Evolutionary conservation across 2,888 invertebrate species (phyloP).

Genomic region (Pachliopta kotzebuea): DNA sequence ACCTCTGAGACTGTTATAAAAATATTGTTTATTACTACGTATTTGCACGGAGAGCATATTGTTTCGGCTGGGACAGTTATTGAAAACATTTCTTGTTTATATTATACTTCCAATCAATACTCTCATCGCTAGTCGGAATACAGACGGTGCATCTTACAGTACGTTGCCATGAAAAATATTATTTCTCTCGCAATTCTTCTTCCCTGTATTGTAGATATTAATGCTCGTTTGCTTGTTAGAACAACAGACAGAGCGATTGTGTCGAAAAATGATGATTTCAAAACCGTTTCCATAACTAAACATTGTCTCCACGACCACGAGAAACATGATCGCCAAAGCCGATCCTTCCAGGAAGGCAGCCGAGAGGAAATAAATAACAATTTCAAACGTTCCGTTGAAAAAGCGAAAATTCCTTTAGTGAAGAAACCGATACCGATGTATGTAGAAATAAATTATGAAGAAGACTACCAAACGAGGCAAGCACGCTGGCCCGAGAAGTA

Average conservation of each 20-base stretch:
- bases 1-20: constrained; percentile 36
- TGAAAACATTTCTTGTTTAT: constrained; percentile 60
- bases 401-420: constrained; percentile 40
- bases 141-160: constrained; percentile 37
- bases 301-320: constrained; percentile 27
- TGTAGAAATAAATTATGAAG: constrained; percentile 54
- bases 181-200: constrained; percentile 37
- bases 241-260: constrained; percentile 41
- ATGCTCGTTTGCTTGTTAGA: constrained; percentile 48
- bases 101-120: constrained; percentile 46
- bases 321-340: constrained; percentile 17
- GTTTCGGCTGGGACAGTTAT: constrained; percentile 49
- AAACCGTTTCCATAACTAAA: constrained; percentile 27
- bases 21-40: constrained; percentile 44
- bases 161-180: constrained; percentile 47
- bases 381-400: constrained; percentile 21
- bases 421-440: constrained; percentile 67
- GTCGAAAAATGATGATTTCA: constrained; percentile 34
- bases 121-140: constrained; percentile 45
- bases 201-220: constrained; percentile 34
- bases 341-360: constrained; percentile 11
- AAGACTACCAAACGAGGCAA: constrained; percentile 54
- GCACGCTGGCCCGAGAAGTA: constrained; percentile 40
- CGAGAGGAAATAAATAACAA: constrained; percentile 16
- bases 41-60: constrained; percentile 44